A percentile compares a stretch with the other conserved stretches of the same genome.
Conservation (phyloP, 1,140 invertebrate species). For the Pogonomyrmex barbatus region DNA sequence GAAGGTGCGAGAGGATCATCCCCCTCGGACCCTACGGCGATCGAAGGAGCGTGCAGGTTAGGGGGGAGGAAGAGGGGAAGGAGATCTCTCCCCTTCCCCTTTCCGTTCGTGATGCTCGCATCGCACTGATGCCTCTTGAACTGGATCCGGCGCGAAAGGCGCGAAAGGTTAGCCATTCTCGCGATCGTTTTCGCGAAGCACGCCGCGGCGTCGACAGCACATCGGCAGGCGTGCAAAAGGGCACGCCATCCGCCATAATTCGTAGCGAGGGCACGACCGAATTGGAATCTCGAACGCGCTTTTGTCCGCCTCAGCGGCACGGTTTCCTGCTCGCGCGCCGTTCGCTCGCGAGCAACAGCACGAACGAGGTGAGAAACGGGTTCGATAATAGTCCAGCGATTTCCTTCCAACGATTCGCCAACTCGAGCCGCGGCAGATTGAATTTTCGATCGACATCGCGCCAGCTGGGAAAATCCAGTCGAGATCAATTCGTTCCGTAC, state of each 20-base stretch:
- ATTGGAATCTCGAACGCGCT: constrained; percentile 75
- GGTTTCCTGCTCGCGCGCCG: constrained; percentile 43
- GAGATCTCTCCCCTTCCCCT: neutral
- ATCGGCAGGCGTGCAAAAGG: constrained; percentile 69
- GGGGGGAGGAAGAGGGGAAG: neutral
- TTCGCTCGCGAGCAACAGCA: constrained; percentile 21
- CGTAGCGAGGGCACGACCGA: constrained; percentile 70
- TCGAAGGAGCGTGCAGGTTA: constrained; percentile 21
- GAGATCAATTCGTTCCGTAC: constrained; percentile 18
- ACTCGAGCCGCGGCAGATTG: constrained; percentile 52
- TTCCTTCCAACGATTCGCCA: constrained; percentile 58
- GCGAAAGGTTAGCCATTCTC: constrained; percentile 68
- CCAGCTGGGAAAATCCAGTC: constrained; percentile 9
- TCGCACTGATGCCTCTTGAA: constrained; percentile 44
- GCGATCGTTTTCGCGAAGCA: constrained; percentile 50
- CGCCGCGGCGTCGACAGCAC: constrained; percentile 29
- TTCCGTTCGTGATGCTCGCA: constrained; percentile 32
- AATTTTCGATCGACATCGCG: constrained; percentile 68
- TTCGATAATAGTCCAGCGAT: constrained; percentile 57
- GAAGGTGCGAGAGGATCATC: constrained; percentile 59
- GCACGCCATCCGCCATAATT: constrained; percentile 73
- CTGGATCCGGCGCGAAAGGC: constrained; percentile 63
- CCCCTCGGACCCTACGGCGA: constrained; percentile 49
- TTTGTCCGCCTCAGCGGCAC: constrained; percentile 65
- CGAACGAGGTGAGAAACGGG: constrained; percentile 72